These are phyloP conservation scores for Montifringilla adamsi DNA, from an alignment of 2,113 vertebrate species.

Conservation along the genomic window DNA sequence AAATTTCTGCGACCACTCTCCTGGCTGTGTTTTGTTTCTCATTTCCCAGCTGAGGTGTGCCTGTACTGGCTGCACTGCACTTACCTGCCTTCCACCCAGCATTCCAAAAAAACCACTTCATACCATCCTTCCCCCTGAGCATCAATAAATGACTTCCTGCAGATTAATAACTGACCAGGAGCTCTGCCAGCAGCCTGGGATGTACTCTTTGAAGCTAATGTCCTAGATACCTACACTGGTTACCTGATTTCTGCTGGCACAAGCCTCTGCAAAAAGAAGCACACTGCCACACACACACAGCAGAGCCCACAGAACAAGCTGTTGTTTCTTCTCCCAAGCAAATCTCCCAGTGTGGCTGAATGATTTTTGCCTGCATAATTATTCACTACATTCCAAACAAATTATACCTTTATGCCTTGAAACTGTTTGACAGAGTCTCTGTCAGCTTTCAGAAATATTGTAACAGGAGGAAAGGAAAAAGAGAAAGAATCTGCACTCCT, in stretches of 20 bases:
- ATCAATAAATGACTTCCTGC: background rate
- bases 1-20: background rate
- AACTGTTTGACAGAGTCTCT: background rate
- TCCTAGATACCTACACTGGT: background rate
- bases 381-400: background rate
- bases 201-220: background rate
- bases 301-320: background rate
- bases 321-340: background rate
- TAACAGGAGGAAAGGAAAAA: background rate
- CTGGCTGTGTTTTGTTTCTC: background rate
- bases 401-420: background rate
- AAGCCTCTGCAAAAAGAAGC: background rate
- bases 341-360: background rate
- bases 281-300: background rate
- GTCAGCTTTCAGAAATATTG: conserved; percentile 22
- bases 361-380: background rate
- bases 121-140: background rate
- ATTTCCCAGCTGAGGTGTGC: background rate
- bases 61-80: background rate
- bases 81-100: background rate
- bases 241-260: background rate
- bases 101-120: background rate
- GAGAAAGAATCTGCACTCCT: background rate
- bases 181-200: background rate
- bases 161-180: background rate